These are phyloP conservation scores for Dendrocincla tyrannina DNA, from an alignment of 2,797 vertebrate genomes.

Conservation along the genomic window DNA sequence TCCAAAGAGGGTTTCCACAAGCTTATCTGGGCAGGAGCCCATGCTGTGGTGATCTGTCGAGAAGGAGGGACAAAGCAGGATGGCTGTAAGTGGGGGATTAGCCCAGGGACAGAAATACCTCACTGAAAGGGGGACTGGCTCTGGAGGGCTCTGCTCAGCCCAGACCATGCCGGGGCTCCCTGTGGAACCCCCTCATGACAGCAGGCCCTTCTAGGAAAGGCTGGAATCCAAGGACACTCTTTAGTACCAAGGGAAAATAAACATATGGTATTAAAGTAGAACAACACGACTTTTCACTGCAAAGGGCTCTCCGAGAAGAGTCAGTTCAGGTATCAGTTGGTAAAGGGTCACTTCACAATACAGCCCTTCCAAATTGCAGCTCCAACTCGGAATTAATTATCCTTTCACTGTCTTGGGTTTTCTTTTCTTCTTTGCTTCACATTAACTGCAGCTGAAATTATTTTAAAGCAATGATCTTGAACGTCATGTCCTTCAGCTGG, in stretches of 20 bases:
- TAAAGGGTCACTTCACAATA: slow-evolving; percentile 64
- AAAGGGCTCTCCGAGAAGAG: background rate
- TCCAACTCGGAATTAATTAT: slow-evolving; percentile 63
- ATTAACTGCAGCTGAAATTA: slow-evolving; percentile 64
- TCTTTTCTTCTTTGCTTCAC: slow-evolving; percentile 61
- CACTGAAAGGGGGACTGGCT: rapidly evolving
- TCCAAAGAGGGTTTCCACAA: background rate
- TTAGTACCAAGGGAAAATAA: background rate
- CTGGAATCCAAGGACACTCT: background rate
- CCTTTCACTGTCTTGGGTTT: slow-evolving; percentile 55
- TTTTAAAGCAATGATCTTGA: slow-evolving; percentile 72
- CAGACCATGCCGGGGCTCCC: background rate
- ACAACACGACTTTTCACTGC: background rate
- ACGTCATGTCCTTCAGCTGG: slow-evolving; percentile 61
- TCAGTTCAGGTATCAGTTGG: background rate
- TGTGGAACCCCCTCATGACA: rapidly evolving
- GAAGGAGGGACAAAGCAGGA: background rate
- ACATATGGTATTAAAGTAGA: background rate
- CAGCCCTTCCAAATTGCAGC: slow-evolving; percentile 50
- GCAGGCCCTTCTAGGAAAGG: background rate
- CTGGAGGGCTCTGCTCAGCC: background rate
- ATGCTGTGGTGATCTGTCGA: rapidly evolving
- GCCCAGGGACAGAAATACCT: background rate
- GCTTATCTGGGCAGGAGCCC: background rate
- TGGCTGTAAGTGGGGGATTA: background rate